Base-by-base conservation (phyloP, 2,888 invertebrate species). In the Sisyra terminalis region DNA sequence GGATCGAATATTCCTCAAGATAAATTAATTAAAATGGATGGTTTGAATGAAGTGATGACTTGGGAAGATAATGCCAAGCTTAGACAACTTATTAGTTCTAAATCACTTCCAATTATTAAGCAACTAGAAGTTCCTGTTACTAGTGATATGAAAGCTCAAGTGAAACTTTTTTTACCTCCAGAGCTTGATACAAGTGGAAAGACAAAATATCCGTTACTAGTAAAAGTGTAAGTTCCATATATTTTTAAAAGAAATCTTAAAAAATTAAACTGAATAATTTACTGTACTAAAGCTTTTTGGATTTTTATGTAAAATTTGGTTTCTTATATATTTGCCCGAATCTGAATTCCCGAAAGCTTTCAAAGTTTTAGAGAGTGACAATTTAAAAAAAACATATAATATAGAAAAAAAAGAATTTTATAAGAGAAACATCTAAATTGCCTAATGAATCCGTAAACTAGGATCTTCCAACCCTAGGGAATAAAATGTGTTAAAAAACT, bases 1-100 rank as follows among this genome's bases (percentile, higher is more conserved):
- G 96, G 94, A 1, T 93, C 93, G 1, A 76, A 73, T 43, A 71
- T 92, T 17, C 93, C 94, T 0, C 76, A 78, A 58, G 67, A 75
- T 38, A 65, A 67, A 32, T 64, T 87, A 44, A 78, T 74, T 54
- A 59, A 65, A 44, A 66, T 64, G 51, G 74, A 61, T 51, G 57
- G 61, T 39, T 49, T 53, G 37, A 58, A 57, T 39, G 56, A 57
- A 52, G 36, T 67, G 2, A 45, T 56, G 4, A 64, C 69, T 1
- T 86, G 86, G 86, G 82, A 83, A 45, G 64, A 67, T 24, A 86
- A 85, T 57, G 57, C 61, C 1, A 68, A 66, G 4, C 56, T 83
- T 3, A 56, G 63, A 0, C 56, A 62, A 2, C 54, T 70, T 38
- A 54, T 80, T 4, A 53, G 59, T 0, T 57, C 63, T 31, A 67